Evolutionary conservation across 2,113 vertebrate species (phyloP).

Genomic region (Syrmaticus mikado): DNA sequence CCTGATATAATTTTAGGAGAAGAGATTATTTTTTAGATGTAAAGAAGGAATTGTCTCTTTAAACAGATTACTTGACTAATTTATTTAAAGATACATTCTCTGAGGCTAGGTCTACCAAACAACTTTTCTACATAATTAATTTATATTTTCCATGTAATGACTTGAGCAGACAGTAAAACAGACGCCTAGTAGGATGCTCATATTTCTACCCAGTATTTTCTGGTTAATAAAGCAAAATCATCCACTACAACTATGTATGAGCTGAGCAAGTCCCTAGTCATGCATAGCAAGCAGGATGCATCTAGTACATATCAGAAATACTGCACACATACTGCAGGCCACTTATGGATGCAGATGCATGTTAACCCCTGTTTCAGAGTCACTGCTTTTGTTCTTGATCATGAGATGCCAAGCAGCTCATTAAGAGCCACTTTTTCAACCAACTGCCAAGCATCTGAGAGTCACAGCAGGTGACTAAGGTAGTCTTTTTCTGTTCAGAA

Average conservation of each 20-base stretch:
- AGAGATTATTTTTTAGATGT: background rate
- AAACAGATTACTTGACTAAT: background rate
- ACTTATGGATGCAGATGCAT: rapidly evolving
- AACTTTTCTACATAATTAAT: background rate
- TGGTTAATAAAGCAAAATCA: background rate
- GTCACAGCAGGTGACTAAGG: background rate
- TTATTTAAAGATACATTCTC: background rate
- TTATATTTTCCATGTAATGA: background rate
- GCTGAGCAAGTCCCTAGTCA: background rate
- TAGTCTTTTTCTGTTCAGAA: background rate
- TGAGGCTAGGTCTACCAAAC: background rate
- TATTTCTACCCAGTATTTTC: background rate
- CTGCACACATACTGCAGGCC: rapidly evolving
- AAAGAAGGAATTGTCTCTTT: background rate
- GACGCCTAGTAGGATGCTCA: background rate
- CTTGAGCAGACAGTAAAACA: background rate
- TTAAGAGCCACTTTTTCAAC: background rate
- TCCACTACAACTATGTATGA: rapidly evolving
- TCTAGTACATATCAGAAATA: background rate
- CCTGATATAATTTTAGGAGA: background rate
- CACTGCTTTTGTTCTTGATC: background rate
- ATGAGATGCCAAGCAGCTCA: background rate
- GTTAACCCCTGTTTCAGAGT: background rate
- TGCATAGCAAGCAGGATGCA: background rate
- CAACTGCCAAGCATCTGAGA: background rate